These are phyloP conservation scores for Acanthurus leucopareius DNA, from an alignment of 2,797 vertebrate species.

Conservation along the genomic window DNA sequence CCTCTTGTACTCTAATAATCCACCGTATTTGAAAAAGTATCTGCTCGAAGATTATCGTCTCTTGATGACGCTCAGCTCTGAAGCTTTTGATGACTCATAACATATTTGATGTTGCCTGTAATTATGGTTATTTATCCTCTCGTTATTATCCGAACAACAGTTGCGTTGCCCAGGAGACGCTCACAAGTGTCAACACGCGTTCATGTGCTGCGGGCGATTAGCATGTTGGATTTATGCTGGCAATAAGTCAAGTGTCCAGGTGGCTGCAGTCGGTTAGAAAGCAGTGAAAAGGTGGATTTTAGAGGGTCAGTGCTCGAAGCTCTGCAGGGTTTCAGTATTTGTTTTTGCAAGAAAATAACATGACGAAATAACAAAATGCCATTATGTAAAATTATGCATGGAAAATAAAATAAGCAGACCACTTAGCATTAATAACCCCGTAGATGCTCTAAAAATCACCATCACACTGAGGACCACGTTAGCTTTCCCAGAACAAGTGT, in stretches of 20 bases:
- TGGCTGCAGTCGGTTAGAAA: slow-evolving; percentile 34
- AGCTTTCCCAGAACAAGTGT: too few species aligned
- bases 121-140: neutral
- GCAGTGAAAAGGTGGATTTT: neutral
- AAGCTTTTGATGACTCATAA: neutral
- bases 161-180: slow-evolving; percentile 36
- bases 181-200: slow-evolving; percentile 15
- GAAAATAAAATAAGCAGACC: too few species aligned
- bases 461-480: too few species aligned
- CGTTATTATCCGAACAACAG: neutral
- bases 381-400: too few species aligned
- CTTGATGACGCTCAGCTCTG: too few species aligned
- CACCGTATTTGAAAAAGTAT: too few species aligned
- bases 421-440: too few species aligned
- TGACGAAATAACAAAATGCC: too few species aligned
- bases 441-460: too few species aligned
- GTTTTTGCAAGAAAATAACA: neutral
- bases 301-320: neutral
- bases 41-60: too few species aligned
- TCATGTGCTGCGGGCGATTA: slow-evolving; percentile 25
- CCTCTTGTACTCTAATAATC: too few species aligned
- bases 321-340: neutral
- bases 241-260: slow-evolving; percentile 60
- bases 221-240: slow-evolving; percentile 49
- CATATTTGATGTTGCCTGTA: neutral